phyloP scores from a whole-genome alignment of 23 tunicate genomes.

The Oikopleura dioica region DNA sequence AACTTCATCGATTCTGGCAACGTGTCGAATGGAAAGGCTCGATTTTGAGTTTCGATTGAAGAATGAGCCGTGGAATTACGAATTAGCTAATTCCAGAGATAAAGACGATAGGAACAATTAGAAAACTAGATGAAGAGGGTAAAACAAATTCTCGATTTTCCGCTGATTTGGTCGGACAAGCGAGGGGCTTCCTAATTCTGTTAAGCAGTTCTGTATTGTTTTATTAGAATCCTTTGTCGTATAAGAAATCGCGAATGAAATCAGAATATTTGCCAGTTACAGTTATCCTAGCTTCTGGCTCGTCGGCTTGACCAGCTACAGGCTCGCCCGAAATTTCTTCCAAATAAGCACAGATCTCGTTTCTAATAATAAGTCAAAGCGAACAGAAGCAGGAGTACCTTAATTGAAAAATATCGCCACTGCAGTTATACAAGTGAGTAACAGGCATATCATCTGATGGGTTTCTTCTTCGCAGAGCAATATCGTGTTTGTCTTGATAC shows the following conservation, averaged over 20 bases:
- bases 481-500: neutral
- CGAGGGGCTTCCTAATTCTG: too few relatives aligned
- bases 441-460: neutral
- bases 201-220: too few relatives aligned
- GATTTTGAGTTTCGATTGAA: too few relatives aligned
- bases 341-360: neutral
- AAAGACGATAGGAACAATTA: too few relatives aligned
- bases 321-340: neutral
- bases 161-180: too few relatives aligned
- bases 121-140: too few relatives aligned
- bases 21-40: too few relatives aligned
- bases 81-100: too few relatives aligned
- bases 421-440: neutral
- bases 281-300: neutral
- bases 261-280: neutral
- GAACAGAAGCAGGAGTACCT: neutral
- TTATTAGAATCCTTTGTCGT: neutral
- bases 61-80: too few relatives aligned
- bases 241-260: neutral
- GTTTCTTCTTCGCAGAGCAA: neutral
- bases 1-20: too few relatives aligned
- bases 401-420: neutral
- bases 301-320: neutral
- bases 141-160: too few relatives aligned
- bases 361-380: neutral